Evolutionary conservation across 2,113 vertebrate genomes (phyloP), one percentile per base, ranked within the genome.

Genomic region (Perognathus longimembris): DNA sequence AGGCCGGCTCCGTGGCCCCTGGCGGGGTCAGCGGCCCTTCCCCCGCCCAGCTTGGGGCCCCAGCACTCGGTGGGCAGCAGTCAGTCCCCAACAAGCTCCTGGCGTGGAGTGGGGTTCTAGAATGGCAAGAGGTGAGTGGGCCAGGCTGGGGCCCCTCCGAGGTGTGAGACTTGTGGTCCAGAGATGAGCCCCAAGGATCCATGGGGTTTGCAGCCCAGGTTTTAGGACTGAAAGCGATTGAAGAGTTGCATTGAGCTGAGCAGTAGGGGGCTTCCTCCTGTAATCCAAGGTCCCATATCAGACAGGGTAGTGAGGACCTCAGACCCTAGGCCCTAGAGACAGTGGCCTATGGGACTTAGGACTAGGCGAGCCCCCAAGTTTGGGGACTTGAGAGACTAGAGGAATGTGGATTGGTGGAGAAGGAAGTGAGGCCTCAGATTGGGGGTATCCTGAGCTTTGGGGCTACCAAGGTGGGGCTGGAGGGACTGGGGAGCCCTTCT

Each of bases 71-170:
- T 0, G 96, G 96, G 26, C 98, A 97, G 85, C 98, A 98, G 96
- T 98, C 98, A 0, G 98, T 98, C 38, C 97, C 98, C 92, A 99
- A 98, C 92, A 99, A 99, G 93, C 97, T 99, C 28, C 97, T 99
- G 78, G 99, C 98, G 1, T 99, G 99, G 99, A 99, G 98, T 0
- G 99, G 99, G 0, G 99, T 99, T 30, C 98, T 99, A 0, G 99
- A 99, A 96, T 99, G 99, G 99, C 99, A 99, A 85, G 99, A 99
- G 99, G 99, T 99, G 97, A 89, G 95, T 32, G 10, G 82, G 28
- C 26, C 26, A 8, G 64, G 59, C 0, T 6, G n/a, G 15, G 17
- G 14, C n/a, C n/a, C 34, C 18, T n/a, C 40, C 24, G 32, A 9
- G 6, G 2, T 42, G 12, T 12, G 6, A 70, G 28, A 42, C 61